Conservation (phyloP, 2,888 invertebrate species). For the Neoscelio sp. region DNA sequence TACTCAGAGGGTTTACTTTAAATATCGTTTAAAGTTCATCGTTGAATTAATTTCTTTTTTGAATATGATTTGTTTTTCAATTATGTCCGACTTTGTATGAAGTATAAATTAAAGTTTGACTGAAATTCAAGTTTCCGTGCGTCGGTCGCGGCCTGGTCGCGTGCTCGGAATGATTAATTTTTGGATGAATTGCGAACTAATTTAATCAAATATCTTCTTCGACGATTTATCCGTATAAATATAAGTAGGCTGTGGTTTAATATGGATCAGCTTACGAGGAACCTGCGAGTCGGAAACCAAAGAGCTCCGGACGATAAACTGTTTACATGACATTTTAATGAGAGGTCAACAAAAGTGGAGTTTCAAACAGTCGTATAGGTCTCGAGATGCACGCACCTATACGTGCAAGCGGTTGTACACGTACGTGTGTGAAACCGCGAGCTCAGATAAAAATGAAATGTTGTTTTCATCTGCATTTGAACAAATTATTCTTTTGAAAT, state of each 20-base stretch:
- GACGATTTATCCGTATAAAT: constrained; percentile 26
- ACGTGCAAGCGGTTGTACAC: background rate
- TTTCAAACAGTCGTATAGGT: constrained; percentile 25
- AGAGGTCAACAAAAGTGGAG: constrained; percentile 49
- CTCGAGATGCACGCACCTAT: constrained; percentile 19
- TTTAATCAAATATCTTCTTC: constrained; percentile 30
- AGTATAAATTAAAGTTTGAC: constrained; percentile 12
- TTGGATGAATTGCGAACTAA: constrained; percentile 28
- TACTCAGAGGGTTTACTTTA: too few species aligned
- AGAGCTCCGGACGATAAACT: constrained; percentile 65
- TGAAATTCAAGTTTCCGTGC: constrained; percentile 23
- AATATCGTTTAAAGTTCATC: constrained; percentile 21
- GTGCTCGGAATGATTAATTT: constrained; percentile 31
- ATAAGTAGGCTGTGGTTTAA: constrained; percentile 23
- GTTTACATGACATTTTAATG: constrained; percentile 70
- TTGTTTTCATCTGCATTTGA: constrained; percentile 33
- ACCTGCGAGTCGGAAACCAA: constrained; percentile 27
- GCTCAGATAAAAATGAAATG: constrained; percentile 21
- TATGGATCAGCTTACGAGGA: constrained; percentile 30
- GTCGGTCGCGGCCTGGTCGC: background rate
- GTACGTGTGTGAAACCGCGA: constrained; percentile 19
- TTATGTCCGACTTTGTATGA: constrained; percentile 15
- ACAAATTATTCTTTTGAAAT: constrained; percentile 34
- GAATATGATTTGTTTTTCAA: constrained; percentile 32
- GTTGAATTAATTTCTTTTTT: constrained; percentile 10